Base-by-base conservation (phyloP, 2,888 invertebrate species). In the Fragum fragum region DNA sequence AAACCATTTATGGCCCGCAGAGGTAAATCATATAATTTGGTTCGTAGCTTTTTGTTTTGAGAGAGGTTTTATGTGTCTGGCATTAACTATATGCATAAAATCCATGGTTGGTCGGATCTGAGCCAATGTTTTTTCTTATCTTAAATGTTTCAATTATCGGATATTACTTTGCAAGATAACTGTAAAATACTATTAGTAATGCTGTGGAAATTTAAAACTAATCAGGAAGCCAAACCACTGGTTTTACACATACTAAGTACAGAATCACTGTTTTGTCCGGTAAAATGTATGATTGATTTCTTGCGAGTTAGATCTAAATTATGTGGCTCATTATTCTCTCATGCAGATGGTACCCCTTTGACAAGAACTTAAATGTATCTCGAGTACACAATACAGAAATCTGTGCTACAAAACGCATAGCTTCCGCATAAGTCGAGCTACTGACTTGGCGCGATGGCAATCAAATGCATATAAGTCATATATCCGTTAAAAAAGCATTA, bases 11-110 rank as follows among this genome's bases (percentile, higher is more conserved):
- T 68, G 68, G 61, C 71, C 76, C 14, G 42, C 55, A 18, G 11
- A 39, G 9, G 29, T 18, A 26, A 21, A 71, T 5, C 39, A 55
- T 3, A 14, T 61, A 1, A 21, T 71, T 28, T 32, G 36, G 70
- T 7, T 1, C 76, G 2, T 76, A 57, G n/a, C 71, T 70, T 42
- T 76, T 7, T 16, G 61, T 16, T 61, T 28, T 23, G 14, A 16
- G 29, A 7, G 23, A n/a, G 9, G 28, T 6, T 23, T 26, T 3
- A 61, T 61, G 9, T 61, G 26, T 61, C 61, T 5, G 61, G 61
- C 26, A 14, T 61, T 9, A 61, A 29, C 26, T 61, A 28, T 61
- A 11, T 14, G 9, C 61, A 61, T 29, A 61, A 61, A 61, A 61
- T 61, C 6, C 5, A 21, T 11, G 21, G 29, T 7, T 61, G 26